Base-by-base conservation (phyloP, 2,113 vertebrate genomes). In the Rhipidura dahli region DNA sequence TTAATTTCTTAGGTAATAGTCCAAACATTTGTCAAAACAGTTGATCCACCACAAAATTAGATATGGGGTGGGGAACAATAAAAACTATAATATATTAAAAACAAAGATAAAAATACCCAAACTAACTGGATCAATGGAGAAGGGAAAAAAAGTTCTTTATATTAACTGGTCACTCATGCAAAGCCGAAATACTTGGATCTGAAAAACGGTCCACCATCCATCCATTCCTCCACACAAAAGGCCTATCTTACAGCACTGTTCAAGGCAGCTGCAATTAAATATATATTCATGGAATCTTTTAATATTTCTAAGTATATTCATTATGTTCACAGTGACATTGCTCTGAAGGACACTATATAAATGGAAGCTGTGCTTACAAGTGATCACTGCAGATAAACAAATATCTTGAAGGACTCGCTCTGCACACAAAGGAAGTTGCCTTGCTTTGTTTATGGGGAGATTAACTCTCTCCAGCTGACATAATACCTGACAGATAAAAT, bases 21-120 rank as follows among this genome's bases (percentile, higher is more conserved):
- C 83, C 45, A 95, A 93, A 89, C 91, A 68, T 72, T 78, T 94
- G 63, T 79, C 83, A 95, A 96, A 96, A 68, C 49, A 87, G 70
- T 72, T 70, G 69, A 87, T 89, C 22, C 64, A 68, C 71, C 70
- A 70, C n/a, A 83, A 94, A 92, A 87, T 64, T 61, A 89, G 81
- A 60, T 72, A 90, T 8, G 5, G 37, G 5, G 26, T 61, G 31
- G 26, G 7, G 39, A 65, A 90, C 57, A 89, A 68, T 44, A 45
- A 73, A 87, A 87, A 56, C 21, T 60, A 18, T 23, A 53, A 35
- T 53, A 53, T 24, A 73, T 14, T 86, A 70, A 84, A 81, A 68
- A 31, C 11, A 63, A 90, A 79, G 44, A 51, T 35, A 23, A 89
- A 80, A 89, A 65, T 37, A 50, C 10, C 49, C 75, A 80, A 44